These are phyloP conservation scores for Ypsolopha scabrella DNA, from an alignment of 2,888 invertebrate species.

Conservation along the genomic window DNA sequence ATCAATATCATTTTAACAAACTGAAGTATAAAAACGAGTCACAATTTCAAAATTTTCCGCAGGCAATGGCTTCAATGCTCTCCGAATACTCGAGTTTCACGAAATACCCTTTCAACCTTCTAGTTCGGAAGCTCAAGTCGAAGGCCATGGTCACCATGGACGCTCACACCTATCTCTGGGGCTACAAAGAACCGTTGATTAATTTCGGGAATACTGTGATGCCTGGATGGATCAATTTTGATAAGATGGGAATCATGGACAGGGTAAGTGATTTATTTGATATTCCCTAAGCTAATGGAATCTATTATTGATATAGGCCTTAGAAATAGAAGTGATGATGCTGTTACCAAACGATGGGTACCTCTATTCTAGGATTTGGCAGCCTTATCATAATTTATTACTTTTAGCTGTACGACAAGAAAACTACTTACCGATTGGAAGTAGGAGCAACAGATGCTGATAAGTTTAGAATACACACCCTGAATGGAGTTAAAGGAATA, in stretches of 20 bases:
- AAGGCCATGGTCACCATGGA: constrained; percentile 74
- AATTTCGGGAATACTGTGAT: constrained; percentile 75
- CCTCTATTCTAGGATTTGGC: too few relatives aligned
- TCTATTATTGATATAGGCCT: too few relatives aligned
- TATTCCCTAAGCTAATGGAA: too few relatives aligned
- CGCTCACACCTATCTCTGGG: constrained; percentile 83
- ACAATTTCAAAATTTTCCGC: constrained; percentile 9
- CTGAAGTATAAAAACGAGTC: too few relatives aligned
- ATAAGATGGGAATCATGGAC: constrained; percentile 81
- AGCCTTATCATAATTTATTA: not conserved
- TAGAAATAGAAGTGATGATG: too few relatives aligned
- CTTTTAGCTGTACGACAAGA: constrained; percentile 37
- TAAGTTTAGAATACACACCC: constrained; percentile 34
- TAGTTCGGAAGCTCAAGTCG: constrained; percentile 67
- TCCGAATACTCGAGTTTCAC: constrained; percentile 64
- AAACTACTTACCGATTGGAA: constrained; percentile 19
- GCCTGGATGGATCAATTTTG: constrained; percentile 79
- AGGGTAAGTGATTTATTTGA: constrained; percentile 67
- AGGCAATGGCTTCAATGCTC: constrained; percentile 71
- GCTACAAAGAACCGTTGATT: constrained; percentile 82
- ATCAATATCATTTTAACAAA: too few relatives aligned
- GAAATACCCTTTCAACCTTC: constrained; percentile 70
- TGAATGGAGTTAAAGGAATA: constrained; percentile 30
- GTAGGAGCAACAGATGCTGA: constrained; percentile 22
- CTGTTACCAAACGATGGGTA: too few relatives aligned